A percentile compares a stretch with the other conserved stretches of the same genome.
Evolutionary conservation across 2,888 invertebrate species (phyloP).

Genomic region (Stratiomys singularior): DNA sequence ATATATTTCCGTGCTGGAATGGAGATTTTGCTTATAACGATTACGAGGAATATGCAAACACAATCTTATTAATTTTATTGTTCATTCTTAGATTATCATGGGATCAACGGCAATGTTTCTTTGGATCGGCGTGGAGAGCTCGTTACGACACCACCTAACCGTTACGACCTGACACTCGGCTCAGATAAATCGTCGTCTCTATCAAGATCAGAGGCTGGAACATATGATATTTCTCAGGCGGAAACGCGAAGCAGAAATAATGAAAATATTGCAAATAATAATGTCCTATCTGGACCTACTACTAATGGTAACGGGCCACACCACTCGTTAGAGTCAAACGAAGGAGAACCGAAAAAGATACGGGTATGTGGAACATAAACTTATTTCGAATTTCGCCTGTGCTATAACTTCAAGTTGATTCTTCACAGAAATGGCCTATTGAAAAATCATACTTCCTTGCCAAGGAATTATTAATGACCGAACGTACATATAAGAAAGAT

Average conservation of each 20-base stretch:
- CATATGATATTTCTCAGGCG: slow-evolving; percentile 64
- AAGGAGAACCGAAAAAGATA: slow-evolving; percentile 60
- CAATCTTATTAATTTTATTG: background rate
- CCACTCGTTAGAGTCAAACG: slow-evolving; percentile 14
- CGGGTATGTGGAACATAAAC: slow-evolving; percentile 56
- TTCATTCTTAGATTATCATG: slow-evolving; percentile 63
- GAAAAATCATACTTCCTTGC: slow-evolving; percentile 85
- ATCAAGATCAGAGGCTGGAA: slow-evolving; percentile 64
- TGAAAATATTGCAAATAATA: slow-evolving; percentile 56
- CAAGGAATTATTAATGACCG: slow-evolving; percentile 95
- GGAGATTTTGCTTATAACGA: no score
- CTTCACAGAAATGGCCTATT: slow-evolving; percentile 71
- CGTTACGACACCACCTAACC: slow-evolving; percentile 58
- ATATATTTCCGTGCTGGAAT: no score
- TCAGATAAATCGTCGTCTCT: slow-evolving; percentile 65
- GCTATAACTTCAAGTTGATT: slow-evolving; percentile 16
- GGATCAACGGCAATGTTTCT: slow-evolving; percentile 65
- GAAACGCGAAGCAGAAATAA: slow-evolving; percentile 61
- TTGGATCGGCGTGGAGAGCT: slow-evolving; percentile 63
- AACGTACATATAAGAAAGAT: slow-evolving; percentile 94
- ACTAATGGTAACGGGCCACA: slow-evolving; percentile 41
- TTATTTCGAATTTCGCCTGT: slow-evolving; percentile 9
- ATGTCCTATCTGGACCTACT: slow-evolving; percentile 44
- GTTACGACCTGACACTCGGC: slow-evolving; percentile 63
- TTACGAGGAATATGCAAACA: no score